Percentiles rank a stretch among this genome's conserved stretches.
These are phyloP conservation scores for Donacobius atricapilla DNA, from an alignment of 2,113 vertebrate species.

Conservation along the genomic window DNA sequence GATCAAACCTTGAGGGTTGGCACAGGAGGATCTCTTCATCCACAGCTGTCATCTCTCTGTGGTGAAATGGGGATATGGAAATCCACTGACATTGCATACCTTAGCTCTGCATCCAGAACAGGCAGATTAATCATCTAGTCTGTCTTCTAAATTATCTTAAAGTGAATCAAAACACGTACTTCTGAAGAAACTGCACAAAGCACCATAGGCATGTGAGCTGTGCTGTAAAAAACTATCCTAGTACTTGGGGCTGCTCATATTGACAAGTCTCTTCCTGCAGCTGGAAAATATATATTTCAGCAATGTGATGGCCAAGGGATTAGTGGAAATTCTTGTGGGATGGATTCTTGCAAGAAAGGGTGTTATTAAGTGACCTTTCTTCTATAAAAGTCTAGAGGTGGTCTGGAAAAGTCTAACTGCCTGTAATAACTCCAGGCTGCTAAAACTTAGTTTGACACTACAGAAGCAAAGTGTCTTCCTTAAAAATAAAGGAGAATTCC, in stretches of 20 bases:
- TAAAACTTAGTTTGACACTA: not conserved
- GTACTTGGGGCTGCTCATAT: not conserved
- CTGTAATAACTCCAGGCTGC: not conserved
- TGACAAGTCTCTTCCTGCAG: not conserved
- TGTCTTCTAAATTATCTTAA: not conserved
- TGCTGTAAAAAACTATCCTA: not conserved
- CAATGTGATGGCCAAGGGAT: not conserved
- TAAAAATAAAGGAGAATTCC: not conserved
- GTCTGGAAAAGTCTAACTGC: not conserved
- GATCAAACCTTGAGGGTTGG: not conserved
- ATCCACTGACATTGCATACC: not conserved
- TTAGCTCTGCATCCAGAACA: not conserved
- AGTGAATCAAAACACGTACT: slow-evolving; percentile 15
- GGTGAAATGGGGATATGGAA: not conserved
- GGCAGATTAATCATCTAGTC: not conserved
- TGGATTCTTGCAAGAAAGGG: not conserved
- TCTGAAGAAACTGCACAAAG: not conserved
- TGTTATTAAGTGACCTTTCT: not conserved
- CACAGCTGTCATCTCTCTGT: not conserved
- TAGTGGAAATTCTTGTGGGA: not conserved
- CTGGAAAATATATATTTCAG: not conserved
- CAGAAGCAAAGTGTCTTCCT: not conserved
- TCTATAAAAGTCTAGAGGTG: not conserved
- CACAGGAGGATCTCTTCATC: not conserved
- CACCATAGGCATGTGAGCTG: not conserved